Base-by-base conservation (phyloP, 64 coral and sea anemone species). In the Actinia tenebrosa region DNA sequence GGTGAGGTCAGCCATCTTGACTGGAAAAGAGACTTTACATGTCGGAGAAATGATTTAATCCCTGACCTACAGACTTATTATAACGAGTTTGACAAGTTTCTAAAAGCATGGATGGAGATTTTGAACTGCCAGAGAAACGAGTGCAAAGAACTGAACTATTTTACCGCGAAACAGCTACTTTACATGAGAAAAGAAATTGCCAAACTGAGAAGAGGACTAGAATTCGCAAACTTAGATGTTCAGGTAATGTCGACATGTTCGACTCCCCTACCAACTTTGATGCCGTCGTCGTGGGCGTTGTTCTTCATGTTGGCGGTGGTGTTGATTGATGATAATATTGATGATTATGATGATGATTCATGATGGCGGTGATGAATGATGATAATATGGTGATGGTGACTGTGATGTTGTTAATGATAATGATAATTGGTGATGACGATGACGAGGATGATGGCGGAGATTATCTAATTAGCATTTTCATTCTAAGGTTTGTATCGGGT, bases 1-100 rank as follows among this genome's bases (percentile, higher is more conserved):
- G 94, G 94, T 16, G 94, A 95, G 61, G 94, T 92, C 16, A 89
- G 87, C 64, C 90, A 95, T 53, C 87, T 95, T 30, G 78, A 87
- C 19, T 95, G 94, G 94, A 82, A 78, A 60, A 10, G 50, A 43
- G 88, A 88, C 16, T 89, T 92, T 87, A 17, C 78, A 3, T 95
- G 90, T 71, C 83, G 19, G 66, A 42, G 37, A 16, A 72, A 60
- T 25, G 15, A 80, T 23, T 22, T 53, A 3, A 16, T 1, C 18
- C 15, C 0, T 2, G 56, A 90, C 3, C 45, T 95, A 26, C 86
- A 61, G 7, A 25, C 60, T n/a, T 16, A 92, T 77, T 88, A 83
- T 44, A 75, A 89, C 0, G 22, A 80, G n/a, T 81, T 91, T 86
- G 93, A 95, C 53, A 45, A 89, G 54, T 86, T 77, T 86, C 66